Base-by-base conservation (phyloP, 2,888 invertebrate genomes). In the Fissipunctia ypsillon region DNA sequence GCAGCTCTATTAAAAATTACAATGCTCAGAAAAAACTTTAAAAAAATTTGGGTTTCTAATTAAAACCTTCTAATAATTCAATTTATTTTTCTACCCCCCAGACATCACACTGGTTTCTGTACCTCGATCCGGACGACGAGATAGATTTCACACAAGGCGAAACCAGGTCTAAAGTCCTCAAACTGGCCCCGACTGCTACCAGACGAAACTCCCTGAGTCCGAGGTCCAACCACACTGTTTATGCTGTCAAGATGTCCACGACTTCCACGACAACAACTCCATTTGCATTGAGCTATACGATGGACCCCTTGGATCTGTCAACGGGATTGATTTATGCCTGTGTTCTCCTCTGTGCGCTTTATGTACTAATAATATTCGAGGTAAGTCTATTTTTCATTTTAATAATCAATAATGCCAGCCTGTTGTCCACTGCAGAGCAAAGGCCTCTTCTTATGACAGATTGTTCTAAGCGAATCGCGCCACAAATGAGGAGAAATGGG, bases 321-420 rank as follows among this genome's bases (percentile, higher is more conserved):
- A 96, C 97, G 67, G 98, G 99, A 0, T 97, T 98, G 7, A 93
- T 97, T 1, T 98, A 97, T 84, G 98, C 98, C 0, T 97, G 97
- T 5, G 74, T 97, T 0, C 96, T 99, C n/a, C 95, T 99, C 0
- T 87, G 97, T 6, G 97, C 97, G 0, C 96, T 99, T 22, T 99
- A 99, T 89, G 91, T 97, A 3, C 93, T 99, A 19, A 98, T 99
- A 76, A 98, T 99, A 84, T 98, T 98, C 95, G 99, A 99, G 96
- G 98, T 98, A 89, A 94, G 94, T 70, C 12, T n/a, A n/a, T n/a
- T n/a, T n/a, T n/a, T n/a, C n/a, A n/a, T n/a, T n/a, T n/a, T n/a
- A n/a, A n/a, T n/a, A n/a, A n/a, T n/a, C n/a, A n/a, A n/a, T n/a
- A n/a, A n/a, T n/a, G n/a, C n/a, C 48, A 9, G 22, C 3, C 6